Evolutionary conservation across 2,113 vertebrate species (phyloP), one percentile per base, ranked within the genome.

Genomic region (Electrona antarctica): DNA sequence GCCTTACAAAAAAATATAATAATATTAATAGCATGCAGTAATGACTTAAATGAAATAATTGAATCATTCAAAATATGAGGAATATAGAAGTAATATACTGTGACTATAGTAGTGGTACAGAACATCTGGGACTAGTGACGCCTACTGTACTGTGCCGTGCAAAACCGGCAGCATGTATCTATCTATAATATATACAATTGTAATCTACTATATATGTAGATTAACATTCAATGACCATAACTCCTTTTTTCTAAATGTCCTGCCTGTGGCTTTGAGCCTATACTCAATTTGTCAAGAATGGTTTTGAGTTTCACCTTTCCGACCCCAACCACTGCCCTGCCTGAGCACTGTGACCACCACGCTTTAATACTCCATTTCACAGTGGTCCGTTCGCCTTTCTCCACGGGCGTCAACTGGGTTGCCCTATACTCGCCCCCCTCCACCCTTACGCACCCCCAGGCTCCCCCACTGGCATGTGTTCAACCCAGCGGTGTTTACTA

Each of bases 351-450:
- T 73, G 63, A 87, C 83, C 84, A 80, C 71, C 83, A 70, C 81
- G 75, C 86, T 89, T 88, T 90, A 90, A 89, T 90, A 83, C 87
- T 60, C 83, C 79, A 85, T 90, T 88, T 90, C 85, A 89, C 80
- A 81, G 83, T 77, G 88, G 88, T 91, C 87, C 85, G 84, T 81
- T 89, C 85, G 79, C 84, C 89, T 91, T 90, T 92, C 91, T 90
- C 84, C 84, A 89, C 83, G 68, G 21, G 85, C 70, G 84, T 90
- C 90, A 92, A 88, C 90, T 91, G 90, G 79, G 80, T 82, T 54
- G 56, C 71, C 80, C 74, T 78, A 29, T 41, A 41, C 33, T 86
- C 78, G 78, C 80, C 84, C 80, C 50, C 82, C 82, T 75, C 85
- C 84, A 82, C 84, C 56, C 62, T 41, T 62, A 29, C 45, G n/a